Evolutionary conservation across 2,113 vertebrate species (phyloP).

Genomic region (Channa maculata): DNA sequence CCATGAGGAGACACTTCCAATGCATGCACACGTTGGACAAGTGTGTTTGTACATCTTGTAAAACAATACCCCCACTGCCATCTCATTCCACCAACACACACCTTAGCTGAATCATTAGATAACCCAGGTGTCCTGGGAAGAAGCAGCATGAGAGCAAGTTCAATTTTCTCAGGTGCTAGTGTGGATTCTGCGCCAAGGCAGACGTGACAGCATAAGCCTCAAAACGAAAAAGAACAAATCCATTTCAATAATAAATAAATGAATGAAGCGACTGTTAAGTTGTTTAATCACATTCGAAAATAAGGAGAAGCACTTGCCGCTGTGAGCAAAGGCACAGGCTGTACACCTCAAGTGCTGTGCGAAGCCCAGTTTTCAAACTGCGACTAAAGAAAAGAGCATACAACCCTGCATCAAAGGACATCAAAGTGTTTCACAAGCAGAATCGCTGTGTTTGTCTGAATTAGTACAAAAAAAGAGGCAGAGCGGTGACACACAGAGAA

Average conservation of each 20-base stretch:
- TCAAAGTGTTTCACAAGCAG: slow-evolving; percentile 18
- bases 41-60: slow-evolving; percentile 69
- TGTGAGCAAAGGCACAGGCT: slow-evolving; percentile 9
- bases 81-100: slow-evolving; percentile 31
- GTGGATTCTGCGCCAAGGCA: background rate
- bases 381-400: background rate
- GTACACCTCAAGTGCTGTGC: slow-evolving; percentile 4
- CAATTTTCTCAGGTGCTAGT: slow-evolving; percentile 18
- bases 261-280: background rate
- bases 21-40: slow-evolving; percentile 43
- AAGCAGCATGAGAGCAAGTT: slow-evolving; percentile 15
- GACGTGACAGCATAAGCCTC: background rate
- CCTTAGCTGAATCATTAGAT: slow-evolving; percentile 33
- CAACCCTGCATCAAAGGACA: slow-evolving; percentile 22
- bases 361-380: slow-evolving; percentile 16
- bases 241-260: slow-evolving; percentile 4
- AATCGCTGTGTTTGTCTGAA: slow-evolving; percentile 32
- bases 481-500: too few species aligned
- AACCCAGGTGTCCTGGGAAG: slow-evolving; percentile 43
- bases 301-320: background rate
- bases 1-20: slow-evolving; percentile 41
- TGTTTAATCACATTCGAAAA: slow-evolving; percentile 12
- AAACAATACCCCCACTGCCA: slow-evolving; percentile 53
- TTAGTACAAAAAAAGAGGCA: slow-evolving; percentile 13
- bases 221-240: slow-evolving; percentile 1